These are phyloP conservation scores for Saguinus imperator DNA, from an alignment of 2,113 vertebrate species.

Conservation along the genomic window DNA sequence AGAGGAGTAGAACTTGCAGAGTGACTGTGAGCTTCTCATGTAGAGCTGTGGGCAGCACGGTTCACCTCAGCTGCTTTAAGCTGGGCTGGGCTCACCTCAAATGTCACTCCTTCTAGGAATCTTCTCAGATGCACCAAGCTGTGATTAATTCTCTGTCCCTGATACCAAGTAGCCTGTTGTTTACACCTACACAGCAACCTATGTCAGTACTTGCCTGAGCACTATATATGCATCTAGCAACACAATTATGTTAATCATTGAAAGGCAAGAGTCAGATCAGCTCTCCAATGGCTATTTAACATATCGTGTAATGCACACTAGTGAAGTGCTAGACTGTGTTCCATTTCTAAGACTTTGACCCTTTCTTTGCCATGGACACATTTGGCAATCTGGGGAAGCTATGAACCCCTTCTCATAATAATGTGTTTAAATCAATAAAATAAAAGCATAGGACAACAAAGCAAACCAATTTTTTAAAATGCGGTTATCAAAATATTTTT, in stretches of 20 bases:
- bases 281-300: neutral
- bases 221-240: neutral
- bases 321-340: neutral
- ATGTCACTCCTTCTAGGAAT: neutral
- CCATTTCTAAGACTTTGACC: neutral
- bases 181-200: neutral
- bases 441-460: neutral
- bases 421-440: neutral
- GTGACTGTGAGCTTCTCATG: neutral
- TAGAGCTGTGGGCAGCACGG: neutral
- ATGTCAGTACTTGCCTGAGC: neutral
- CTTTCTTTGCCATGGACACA: neutral
- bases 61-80: neutral
- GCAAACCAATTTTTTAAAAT: neutral
- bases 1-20: neutral
- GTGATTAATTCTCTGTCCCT: neutral
- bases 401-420: neutral
- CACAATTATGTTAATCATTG: neutral
- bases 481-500: neutral
- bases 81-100: neutral
- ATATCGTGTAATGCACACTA: neutral
- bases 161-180: neutral
- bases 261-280: neutral
- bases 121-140: neutral
- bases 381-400: neutral